phyloP scores from a whole-genome alignment of 2,797 vertebrate species.

The Lerista edwardsae region DNA sequence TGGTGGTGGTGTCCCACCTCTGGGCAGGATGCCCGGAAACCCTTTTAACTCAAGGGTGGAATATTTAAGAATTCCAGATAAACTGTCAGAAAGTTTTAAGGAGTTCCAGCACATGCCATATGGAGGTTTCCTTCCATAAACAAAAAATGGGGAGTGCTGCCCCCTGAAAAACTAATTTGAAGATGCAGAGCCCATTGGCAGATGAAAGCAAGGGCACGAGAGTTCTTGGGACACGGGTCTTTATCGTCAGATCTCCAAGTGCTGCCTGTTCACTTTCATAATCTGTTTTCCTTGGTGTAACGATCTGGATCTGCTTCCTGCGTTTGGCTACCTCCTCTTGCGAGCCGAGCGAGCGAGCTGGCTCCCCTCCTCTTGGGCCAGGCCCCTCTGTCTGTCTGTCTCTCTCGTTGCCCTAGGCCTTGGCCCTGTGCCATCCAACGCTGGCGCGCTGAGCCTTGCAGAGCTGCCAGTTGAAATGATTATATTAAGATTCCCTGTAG shows the following conservation, averaged over 20 bases:
- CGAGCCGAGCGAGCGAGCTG: neutral
- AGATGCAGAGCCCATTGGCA: neutral
- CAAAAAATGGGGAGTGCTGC: too few relatives aligned
- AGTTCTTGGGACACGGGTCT: neutral
- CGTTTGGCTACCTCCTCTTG: neutral
- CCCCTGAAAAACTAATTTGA: too few relatives aligned
- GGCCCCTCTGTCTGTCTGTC: neutral
- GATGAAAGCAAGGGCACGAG: neutral
- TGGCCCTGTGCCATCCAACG: neutral
- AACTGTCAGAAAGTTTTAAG: too few relatives aligned
- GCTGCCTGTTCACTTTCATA: neutral
- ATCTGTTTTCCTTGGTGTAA: neutral
- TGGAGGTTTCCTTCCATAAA: too few relatives aligned
- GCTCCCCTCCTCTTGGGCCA: neutral
- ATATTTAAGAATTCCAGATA: too few relatives aligned
- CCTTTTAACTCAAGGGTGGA: too few relatives aligned
- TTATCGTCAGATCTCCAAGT: neutral
- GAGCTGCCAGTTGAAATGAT: constrained; percentile 35
- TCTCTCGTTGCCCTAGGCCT: neutral
- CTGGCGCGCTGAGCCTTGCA: constrained; percentile 6
- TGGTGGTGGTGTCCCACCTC: neutral
- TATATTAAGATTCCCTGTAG: constrained; percentile 30
- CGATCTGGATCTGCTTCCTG: neutral
- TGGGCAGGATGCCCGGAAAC: neutral
- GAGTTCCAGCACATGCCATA: too few relatives aligned